Conservation (phyloP, 1,140 invertebrate genomes). For the Aporrectodea caliginosa region DNA sequence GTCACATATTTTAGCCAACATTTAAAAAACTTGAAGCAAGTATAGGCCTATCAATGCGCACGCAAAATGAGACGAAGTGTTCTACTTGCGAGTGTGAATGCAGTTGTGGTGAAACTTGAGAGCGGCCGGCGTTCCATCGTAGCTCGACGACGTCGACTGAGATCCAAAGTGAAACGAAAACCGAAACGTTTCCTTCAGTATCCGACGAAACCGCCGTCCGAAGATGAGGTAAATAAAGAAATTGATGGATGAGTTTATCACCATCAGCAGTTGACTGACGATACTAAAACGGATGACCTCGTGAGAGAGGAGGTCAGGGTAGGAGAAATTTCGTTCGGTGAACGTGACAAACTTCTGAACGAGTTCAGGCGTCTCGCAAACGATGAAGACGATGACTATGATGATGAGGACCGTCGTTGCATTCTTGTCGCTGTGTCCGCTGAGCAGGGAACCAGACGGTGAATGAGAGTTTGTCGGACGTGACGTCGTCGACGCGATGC, state of each 20-base stretch:
- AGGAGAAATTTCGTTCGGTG: neutral
- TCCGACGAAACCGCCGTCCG: conserved; percentile 37
- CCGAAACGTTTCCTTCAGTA: conserved; percentile 24
- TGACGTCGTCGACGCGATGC: neutral
- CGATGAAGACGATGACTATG: conserved; percentile 21
- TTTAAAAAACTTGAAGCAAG: no score
- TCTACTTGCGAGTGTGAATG: neutral
- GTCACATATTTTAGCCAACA: no score
- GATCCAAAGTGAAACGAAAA: neutral
- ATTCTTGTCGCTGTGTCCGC: conserved; percentile 13
- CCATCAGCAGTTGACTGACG: conserved; percentile 12
- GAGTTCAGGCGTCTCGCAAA: conserved; percentile 21
- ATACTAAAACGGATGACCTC: neutral
- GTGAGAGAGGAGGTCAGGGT: neutral
- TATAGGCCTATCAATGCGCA: no score
- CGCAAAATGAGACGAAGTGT: no score
- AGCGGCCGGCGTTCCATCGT: neutral
- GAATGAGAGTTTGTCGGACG: neutral
- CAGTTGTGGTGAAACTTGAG: neutral
- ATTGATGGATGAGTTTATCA: conserved; percentile 31
- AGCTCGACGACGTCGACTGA: neutral
- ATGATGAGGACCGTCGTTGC: conserved; percentile 18
- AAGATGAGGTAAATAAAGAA: conserved; percentile 43
- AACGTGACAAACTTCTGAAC: conserved; percentile 7
- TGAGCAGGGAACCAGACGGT: neutral